Evolutionary conservation across 1,140 invertebrate species (phyloP).

Genomic region (Lepidurus couesii): DNA sequence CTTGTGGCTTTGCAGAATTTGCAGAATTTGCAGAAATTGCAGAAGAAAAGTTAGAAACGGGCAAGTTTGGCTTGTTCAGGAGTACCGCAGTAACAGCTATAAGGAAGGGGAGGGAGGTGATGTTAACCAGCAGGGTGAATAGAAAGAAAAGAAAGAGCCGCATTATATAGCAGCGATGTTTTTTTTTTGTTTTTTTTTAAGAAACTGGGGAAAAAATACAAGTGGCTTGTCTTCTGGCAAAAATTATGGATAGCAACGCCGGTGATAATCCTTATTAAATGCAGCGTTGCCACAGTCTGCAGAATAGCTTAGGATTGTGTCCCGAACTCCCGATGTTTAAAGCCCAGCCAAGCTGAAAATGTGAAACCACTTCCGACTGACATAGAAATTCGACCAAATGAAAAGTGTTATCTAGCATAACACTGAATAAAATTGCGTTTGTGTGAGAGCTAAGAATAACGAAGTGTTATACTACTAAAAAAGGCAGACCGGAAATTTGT

Average conservation of each 20-base stretch:
- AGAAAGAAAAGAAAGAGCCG: no score
- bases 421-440: neutral
- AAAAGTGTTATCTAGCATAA: neutral
- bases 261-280: conserved; percentile 14
- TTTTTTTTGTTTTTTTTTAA: neutral
- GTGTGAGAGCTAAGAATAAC: neutral
- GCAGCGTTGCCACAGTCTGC: neutral
- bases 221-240: neutral
- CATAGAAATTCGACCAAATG: neutral
- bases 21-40: no score
- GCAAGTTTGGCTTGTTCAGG: neutral
- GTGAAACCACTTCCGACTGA: neutral
- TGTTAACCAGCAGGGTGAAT: no score
- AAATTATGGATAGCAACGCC: neutral
- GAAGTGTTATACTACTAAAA: no score
- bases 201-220: neutral
- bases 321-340: neutral
- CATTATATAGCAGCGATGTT: no score
- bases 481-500: no score
- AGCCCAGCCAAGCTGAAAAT: neutral
- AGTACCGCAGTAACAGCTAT: neutral
- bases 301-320: neutral
- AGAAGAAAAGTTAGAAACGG: neutral
- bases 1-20: no score
- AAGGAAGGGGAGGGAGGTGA: neutral